Percentiles rank a stretch among this genome's conserved stretches.
phyloP scores from a whole-genome alignment of 2,113 vertebrate species.

The Stictonetta naevosa region DNA sequence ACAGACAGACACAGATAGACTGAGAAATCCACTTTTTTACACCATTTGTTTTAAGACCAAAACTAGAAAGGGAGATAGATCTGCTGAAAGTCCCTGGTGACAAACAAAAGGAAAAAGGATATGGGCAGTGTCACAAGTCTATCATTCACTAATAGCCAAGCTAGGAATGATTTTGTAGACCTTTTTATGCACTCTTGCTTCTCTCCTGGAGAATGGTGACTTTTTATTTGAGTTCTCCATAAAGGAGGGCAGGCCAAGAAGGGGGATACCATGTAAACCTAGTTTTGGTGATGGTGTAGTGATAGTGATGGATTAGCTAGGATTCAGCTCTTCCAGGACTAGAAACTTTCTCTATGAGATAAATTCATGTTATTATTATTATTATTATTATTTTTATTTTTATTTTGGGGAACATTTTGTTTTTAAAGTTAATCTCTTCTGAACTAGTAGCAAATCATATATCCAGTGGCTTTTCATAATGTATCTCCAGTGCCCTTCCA shows the following conservation, averaged over 20 bases:
- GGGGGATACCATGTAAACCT: background rate
- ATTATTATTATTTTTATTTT: no score
- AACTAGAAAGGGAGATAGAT: background rate
- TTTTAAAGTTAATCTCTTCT: background rate
- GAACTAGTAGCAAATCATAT: background rate
- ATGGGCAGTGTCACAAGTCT: background rate
- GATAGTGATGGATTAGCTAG: background rate
- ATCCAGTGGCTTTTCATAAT: background rate
- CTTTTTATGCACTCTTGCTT: background rate
- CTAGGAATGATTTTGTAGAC: background rate
- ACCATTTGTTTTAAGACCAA: background rate
- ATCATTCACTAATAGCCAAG: background rate
- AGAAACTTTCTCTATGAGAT: background rate
- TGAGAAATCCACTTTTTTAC: background rate
- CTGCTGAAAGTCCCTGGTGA: background rate
- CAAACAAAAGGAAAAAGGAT: background rate
- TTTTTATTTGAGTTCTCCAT: background rate
- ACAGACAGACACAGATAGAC: background rate
- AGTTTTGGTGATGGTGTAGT: background rate
- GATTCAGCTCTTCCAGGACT: background rate
- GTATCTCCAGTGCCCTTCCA: background rate
- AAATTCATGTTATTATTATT: background rate
- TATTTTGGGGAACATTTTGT: background rate
- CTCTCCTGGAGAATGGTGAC: background rate
- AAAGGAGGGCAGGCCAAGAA: background rate